Evolutionary conservation across 2,797 vertebrate genomes (phyloP).

Genomic region (Aulostomus chinensis): DNA sequence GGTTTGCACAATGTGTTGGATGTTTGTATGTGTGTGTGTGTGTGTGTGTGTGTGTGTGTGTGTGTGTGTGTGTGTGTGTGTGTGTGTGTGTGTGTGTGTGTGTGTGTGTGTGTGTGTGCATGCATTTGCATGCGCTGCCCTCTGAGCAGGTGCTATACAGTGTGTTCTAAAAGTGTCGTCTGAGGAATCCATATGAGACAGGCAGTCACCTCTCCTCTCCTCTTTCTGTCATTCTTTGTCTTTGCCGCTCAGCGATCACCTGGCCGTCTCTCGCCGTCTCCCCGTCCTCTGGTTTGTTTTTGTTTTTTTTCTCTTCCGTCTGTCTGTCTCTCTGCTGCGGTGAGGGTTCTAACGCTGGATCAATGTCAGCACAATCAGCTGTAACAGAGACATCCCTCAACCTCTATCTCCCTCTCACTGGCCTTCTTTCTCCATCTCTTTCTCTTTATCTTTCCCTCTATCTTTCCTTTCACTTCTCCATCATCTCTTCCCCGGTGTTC

Average conservation of each 20-base stretch:
- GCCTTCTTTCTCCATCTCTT: conserved; percentile 23
- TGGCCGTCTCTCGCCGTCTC: conserved; percentile 40
- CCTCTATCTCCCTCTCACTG: conserved; percentile 39
- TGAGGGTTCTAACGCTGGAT: conserved; percentile 75
- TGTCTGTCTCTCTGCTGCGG: conserved; percentile 33
- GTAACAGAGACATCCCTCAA: conserved; percentile 68
- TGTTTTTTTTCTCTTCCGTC: no score
- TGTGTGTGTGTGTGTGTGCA: conserved; percentile 8
- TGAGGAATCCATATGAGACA: conserved; percentile 67
- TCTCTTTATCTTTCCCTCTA: conserved; percentile 41
- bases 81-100: conserved; percentile 3
- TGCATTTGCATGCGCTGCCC: no score
- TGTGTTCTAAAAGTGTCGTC: conserved; percentile 35
- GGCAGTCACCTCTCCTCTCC: conserved; percentile 69
- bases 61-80: no score
- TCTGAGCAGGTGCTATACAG: conserved; percentile 20
- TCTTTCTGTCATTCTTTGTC: conserved; percentile 49
- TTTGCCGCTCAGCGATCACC: conserved; percentile 21
- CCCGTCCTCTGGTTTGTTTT: conserved; percentile 20
- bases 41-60: no score
- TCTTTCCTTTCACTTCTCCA: conserved; percentile 26
- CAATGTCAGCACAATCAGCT: conserved; percentile 75
- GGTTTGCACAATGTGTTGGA: no score
- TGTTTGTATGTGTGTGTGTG: no score
- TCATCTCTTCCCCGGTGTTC: conserved; percentile 15